Conservation (phyloP, 2,113 vertebrate species). For the Ifrita kowaldi region DNA sequence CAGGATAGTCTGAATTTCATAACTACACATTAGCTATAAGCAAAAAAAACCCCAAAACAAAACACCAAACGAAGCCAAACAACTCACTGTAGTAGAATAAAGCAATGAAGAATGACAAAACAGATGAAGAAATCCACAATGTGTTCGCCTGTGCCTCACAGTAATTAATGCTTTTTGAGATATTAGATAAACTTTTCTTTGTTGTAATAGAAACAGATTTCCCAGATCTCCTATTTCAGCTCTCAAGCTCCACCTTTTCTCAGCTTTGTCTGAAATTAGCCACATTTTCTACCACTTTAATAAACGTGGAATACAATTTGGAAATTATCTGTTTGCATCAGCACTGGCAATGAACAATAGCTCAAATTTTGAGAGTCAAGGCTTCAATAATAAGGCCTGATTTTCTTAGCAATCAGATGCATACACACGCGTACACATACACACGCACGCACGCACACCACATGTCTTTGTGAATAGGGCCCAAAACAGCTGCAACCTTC, state of each 20-base stretch:
- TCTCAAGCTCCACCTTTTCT: slow-evolving; percentile 23
- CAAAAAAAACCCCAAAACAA: neutral
- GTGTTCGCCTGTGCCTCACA: neutral
- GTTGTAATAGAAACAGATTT: slow-evolving; percentile 24
- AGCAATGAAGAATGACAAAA: slow-evolving; percentile 40
- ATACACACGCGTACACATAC: neutral
- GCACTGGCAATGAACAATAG: slow-evolving; percentile 13
- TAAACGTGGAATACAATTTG: slow-evolving; percentile 32
- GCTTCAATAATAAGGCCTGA: slow-evolving; percentile 59
- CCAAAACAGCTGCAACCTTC: slow-evolving; percentile 70
- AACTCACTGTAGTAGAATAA: slow-evolving; percentile 44
- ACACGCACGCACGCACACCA: neutral
- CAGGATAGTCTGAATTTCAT: slow-evolving; percentile 28
- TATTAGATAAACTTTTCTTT: slow-evolving; percentile 58
- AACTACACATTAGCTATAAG: slow-evolving; percentile 14
- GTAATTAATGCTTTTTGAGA: slow-evolving; percentile 63
- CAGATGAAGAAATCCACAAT: slow-evolving; percentile 37
- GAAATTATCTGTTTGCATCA: slow-evolving; percentile 39
- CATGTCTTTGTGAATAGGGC: slow-evolving; percentile 52
- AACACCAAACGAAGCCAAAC: slow-evolving; percentile 15
- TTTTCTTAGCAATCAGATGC: slow-evolving; percentile 59
- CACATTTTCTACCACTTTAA: slow-evolving; percentile 52
- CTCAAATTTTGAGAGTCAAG: slow-evolving; percentile 47
- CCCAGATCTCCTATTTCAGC: slow-evolving; percentile 1
- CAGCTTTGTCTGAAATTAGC: slow-evolving; percentile 53